These are phyloP conservation scores for Drosophila persimilis DNA, from an alignment of 1,140 invertebrate species.

Conservation along the genomic window DNA sequence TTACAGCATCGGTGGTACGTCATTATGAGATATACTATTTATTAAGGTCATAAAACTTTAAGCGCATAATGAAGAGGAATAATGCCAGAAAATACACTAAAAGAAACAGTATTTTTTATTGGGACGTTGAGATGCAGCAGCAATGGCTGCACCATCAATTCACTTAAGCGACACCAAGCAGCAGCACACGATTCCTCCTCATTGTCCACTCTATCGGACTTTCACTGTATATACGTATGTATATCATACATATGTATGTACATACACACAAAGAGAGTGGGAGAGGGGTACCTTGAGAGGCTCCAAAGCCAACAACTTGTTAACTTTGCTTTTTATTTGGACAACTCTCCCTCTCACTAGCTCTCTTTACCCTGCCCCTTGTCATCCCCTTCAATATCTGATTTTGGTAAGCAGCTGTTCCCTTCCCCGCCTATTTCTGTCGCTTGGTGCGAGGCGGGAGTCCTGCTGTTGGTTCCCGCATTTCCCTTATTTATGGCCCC, in stretches of 20 bases:
- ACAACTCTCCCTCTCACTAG: conserved; percentile 8
- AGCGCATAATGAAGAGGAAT: too few species aligned
- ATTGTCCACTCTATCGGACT: not conserved
- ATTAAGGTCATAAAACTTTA: too few species aligned
- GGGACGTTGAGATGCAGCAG: too few species aligned
- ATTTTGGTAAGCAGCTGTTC: conserved; percentile 62
- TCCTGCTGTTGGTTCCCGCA: conserved; percentile 30
- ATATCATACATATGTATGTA: conserved; percentile 3
- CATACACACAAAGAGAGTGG: conserved; percentile 1
- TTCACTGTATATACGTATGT: conserved; percentile 8
- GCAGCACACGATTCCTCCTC: too few species aligned
- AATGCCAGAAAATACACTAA: too few species aligned
- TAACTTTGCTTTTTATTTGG: conserved; percentile 78
- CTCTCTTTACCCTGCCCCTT: not conserved
- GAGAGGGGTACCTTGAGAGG: conserved; percentile 7
- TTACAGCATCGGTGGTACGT: too few species aligned
- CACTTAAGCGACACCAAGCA: too few species aligned
- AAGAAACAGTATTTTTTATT: too few species aligned
- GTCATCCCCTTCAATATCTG: conserved; percentile 11
- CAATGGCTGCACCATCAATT: too few species aligned
- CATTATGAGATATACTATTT: too few species aligned
- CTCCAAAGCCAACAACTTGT: conserved; percentile 66
- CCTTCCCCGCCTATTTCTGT: not conserved
- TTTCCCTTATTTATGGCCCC: conserved; percentile 55
- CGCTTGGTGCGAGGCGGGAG: not conserved